Evolutionary conservation across 2,797 vertebrate genomes (phyloP).

Genomic region (Otolemur crassicaudatus): DNA sequence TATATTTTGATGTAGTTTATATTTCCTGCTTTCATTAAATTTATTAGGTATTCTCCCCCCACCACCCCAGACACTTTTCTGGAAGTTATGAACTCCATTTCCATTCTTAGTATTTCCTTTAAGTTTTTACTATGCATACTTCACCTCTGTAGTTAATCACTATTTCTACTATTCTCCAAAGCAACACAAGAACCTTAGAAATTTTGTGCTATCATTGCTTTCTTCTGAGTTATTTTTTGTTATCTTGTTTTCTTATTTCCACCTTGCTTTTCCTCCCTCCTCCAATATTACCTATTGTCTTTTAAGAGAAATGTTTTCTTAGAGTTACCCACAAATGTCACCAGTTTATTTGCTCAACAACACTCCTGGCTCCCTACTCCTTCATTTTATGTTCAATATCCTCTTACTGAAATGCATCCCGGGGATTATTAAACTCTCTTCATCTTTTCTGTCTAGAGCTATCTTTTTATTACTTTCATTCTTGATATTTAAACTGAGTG

Average conservation of each 20-base stretch:
- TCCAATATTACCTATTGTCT: background rate
- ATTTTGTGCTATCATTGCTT: background rate
- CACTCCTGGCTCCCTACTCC: background rate
- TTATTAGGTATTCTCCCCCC: background rate
- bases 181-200: background rate
- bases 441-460: constrained; percentile 8
- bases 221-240: constrained; percentile 31
- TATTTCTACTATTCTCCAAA: background rate
- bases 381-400: background rate
- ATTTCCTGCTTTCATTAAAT: background rate
- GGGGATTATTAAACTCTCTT: background rate
- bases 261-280: background rate
- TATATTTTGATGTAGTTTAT: background rate
- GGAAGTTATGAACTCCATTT: background rate
- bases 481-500: background rate
- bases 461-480: constrained; percentile 21
- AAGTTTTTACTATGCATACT: background rate
- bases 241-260: constrained; percentile 20
- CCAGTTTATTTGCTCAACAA: background rate
- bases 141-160: background rate
- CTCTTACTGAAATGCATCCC: background rate
- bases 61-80: background rate
- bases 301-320: background rate
- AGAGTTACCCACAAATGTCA: background rate
- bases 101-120: background rate